Percentiles rank a stretch among this genome's conserved stretches.
Conservation (phyloP, 1,140 invertebrate genomes). For the Homarus americanus region DNA sequence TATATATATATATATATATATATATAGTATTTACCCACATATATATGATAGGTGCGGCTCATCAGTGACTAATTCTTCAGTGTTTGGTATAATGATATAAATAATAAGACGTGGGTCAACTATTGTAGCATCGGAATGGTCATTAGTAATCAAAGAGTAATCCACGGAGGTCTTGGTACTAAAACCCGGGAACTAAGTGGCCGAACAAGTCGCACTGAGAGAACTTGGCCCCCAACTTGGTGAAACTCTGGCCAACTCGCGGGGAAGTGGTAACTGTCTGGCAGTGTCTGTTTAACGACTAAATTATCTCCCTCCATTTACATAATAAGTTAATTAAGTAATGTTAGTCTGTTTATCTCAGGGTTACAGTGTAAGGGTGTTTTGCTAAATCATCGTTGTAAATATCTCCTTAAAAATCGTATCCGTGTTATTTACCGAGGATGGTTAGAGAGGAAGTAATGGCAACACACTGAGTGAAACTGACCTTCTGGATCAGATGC, state of each 20-base stretch:
- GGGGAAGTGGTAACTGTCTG: constrained; percentile 39
- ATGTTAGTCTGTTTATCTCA: constrained; percentile 51
- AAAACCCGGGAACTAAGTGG: constrained; percentile 20
- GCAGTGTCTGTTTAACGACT: constrained; percentile 56
- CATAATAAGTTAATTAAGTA: constrained; percentile 65
- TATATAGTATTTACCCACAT: too few relatives aligned
- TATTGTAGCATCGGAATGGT: background rate
- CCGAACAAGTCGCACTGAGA: background rate
- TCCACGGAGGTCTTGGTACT: background rate
- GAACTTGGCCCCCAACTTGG: constrained; percentile 7
- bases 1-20: too few relatives aligned
- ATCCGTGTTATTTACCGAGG: too few relatives aligned
- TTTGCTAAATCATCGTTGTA: too few relatives aligned
- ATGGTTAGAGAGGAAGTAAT: too few relatives aligned
- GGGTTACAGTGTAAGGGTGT: background rate
- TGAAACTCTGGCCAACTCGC: constrained; percentile 37
- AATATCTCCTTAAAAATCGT: too few relatives aligned
- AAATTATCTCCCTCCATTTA: constrained; percentile 57
- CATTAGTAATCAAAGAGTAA: background rate
- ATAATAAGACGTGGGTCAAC: too few relatives aligned
- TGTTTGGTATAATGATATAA: too few relatives aligned
- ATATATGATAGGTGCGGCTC: too few relatives aligned
- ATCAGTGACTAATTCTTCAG: too few relatives aligned
- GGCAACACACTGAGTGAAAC: background rate
- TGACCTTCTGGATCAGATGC: constrained; percentile 24